Conservation (phyloP, 2,113 vertebrate species). For the Cepphus grylle region DNA sequence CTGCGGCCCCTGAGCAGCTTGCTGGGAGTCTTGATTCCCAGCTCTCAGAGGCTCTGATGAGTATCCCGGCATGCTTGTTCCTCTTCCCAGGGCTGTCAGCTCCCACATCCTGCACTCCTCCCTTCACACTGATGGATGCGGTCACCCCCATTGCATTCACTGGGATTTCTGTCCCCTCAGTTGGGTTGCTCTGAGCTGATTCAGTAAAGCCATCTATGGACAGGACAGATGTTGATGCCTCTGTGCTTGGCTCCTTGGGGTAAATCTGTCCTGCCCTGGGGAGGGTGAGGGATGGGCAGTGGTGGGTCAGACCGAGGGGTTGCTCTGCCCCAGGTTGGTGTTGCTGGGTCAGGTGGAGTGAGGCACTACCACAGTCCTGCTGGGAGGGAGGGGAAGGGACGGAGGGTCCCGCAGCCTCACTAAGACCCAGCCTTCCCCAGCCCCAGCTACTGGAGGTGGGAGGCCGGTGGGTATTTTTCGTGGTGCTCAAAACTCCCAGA, state of each 20-base stretch:
- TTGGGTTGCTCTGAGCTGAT: background rate
- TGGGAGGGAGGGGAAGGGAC: background rate
- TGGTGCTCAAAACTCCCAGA: background rate
- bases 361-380: background rate
- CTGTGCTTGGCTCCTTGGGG: background rate
- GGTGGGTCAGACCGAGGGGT: rapidly evolving
- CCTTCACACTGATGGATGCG: rapidly evolving
- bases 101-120: background rate
- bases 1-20: rapidly evolving
- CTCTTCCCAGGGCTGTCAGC: background rate
- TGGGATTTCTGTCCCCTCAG: background rate
- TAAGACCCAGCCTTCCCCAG: background rate
- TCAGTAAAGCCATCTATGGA: background rate
- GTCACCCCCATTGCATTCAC: rapidly evolving
- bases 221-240: no score
- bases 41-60: background rate
- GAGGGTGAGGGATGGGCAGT: background rate
- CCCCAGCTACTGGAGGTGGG: background rate
- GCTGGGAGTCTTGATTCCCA: rapidly evolving
- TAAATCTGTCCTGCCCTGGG: background rate
- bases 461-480: rapidly evolving
- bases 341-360: background rate
- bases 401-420: background rate
- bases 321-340: background rate
- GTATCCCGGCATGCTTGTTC: background rate